Evolutionary conservation across 2,113 vertebrate genomes (phyloP).

Genomic region (Amazona vittata): DNA sequence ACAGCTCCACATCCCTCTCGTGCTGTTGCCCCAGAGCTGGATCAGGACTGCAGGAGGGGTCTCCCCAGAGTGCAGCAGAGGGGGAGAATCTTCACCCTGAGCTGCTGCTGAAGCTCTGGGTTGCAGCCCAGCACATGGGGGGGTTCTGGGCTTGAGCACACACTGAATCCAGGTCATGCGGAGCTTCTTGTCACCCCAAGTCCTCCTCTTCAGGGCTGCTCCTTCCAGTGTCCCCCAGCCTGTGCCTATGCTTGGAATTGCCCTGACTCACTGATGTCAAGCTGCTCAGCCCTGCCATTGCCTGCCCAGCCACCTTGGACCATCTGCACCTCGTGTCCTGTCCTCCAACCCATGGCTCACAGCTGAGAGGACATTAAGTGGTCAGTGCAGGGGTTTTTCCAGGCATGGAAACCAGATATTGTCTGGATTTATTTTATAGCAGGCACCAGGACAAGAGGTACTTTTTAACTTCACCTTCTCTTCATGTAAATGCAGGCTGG

Average conservation of each 20-base stretch:
- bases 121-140: not conserved
- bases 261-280: not conserved
- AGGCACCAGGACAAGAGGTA: not conserved
- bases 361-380: not conserved
- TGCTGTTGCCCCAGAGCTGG: not conserved
- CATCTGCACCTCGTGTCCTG: rapidly evolving
- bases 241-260: not conserved
- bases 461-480: not conserved
- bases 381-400: not conserved
- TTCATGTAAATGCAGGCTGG: not conserved
- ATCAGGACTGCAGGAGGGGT: not conserved
- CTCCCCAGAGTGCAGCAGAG: not conserved
- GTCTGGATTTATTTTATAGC: not conserved
- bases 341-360: rapidly evolving
- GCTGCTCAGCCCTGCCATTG: no score
- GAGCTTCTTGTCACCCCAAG: not conserved
- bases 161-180: not conserved
- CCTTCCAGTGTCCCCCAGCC: not conserved
- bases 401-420: not conserved
- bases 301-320: rapidly evolving
- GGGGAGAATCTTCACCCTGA: not conserved
- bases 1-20: not conserved
- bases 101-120: not conserved
- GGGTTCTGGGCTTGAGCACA: not conserved
- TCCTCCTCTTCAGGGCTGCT: not conserved